Base-by-base conservation (phyloP, 1,140 invertebrate species). In the Paracyclopina nana region DNA sequence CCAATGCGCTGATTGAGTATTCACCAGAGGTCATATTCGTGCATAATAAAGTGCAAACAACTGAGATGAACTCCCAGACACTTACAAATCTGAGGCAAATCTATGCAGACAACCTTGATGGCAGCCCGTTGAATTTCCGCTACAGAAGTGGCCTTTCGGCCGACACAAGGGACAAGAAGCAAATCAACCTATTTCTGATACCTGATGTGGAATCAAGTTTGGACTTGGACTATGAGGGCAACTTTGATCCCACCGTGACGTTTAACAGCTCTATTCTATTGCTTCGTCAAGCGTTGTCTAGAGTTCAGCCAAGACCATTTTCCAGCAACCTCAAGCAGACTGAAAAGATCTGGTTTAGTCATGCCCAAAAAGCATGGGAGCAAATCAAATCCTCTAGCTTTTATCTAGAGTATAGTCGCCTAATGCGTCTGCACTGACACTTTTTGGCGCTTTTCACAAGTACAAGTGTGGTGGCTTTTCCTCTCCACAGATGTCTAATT, bases 311-410 rank as follows among this genome's bases (percentile, higher is more conserved):
- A 14, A 24, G 20, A n/a, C 12, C 6, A 30, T 28, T 28, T 12
- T 14, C 30, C 14, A 48, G 25, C 2, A 26, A 16, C 4, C 16
- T 26, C 12, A 27, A 22, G 4, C 45, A 25, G 12, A 48, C 45
- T 3, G 45, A 48, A 48, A 48, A 30, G n/a, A 48, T 11, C 27
- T 48, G 45, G 45, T 48, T 48, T 28, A 26, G 28, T 6, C 30
- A 28, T 29, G 45, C 45, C 16, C 16, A 22, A 5, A 14, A 48
- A 14, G 18, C 45, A 2, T 48, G 45, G 45, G 20, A 48, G 22
- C 27, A 30, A 24, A 27, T 38, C 9, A 38, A 38, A 20, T 16
- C 14, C 34, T 38, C 34, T 2, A 16, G n/a, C 34, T 38, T 38
- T 38, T 38, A 16, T 38, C 34, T 38, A 16, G 34, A 38, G 20